phyloP scores from a whole-genome alignment of 2,113 vertebrate species.

The Thinocorus orbignyianus region DNA sequence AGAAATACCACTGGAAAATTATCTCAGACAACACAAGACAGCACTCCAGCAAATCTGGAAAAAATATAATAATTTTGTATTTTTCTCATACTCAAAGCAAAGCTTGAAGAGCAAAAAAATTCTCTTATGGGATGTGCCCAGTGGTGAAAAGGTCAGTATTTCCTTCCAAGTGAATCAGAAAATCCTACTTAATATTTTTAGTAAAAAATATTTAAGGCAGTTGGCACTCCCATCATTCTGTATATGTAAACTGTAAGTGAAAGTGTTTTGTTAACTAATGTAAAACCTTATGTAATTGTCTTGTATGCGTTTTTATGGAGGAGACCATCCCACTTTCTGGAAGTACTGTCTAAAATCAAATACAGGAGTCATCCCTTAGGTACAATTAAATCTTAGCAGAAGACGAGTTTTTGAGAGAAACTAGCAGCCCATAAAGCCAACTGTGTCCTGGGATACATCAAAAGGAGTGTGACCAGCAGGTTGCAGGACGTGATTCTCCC shows the following conservation, averaged over 20 bases:
- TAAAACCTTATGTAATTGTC: neutral
- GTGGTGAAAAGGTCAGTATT: slow-evolving; percentile 5
- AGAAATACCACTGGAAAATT: slow-evolving; percentile 33
- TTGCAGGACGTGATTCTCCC: too few species aligned
- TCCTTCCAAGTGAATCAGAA: neutral
- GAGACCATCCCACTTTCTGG: neutral
- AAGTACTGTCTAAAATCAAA: neutral
- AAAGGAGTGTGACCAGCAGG: too few species aligned
- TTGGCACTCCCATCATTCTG: neutral
- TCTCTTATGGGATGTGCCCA: neutral
- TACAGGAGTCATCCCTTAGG: neutral
- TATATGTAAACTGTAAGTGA: neutral
- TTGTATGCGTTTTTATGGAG: neutral
- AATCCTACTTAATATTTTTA: neutral
- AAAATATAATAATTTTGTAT: neutral
- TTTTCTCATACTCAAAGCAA: neutral
- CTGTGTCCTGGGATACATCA: too few species aligned
- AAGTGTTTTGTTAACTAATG: neutral
- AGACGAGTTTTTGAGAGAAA: neutral
- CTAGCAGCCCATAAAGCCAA: too few species aligned
- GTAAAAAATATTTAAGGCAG: neutral
- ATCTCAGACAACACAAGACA: slow-evolving; percentile 18
- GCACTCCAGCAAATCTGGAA: slow-evolving; percentile 4
- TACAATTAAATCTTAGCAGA: neutral
- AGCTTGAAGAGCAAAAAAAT: neutral